phyloP scores from a whole-genome alignment of 2,797 vertebrate species.

The Anguilla pacifica region DNA sequence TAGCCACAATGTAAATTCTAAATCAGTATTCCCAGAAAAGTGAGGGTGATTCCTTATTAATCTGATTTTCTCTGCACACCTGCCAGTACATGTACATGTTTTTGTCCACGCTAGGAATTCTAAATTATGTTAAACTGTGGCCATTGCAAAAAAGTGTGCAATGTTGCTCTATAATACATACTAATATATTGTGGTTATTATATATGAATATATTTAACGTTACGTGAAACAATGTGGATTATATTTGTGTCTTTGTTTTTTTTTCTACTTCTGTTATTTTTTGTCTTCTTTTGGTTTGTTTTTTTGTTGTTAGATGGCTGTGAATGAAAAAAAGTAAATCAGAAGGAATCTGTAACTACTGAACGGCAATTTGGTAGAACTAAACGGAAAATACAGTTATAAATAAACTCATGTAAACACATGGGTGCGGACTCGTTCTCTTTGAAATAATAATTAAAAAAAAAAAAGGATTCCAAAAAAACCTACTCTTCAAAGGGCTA shows the following conservation, averaged over 20 bases:
- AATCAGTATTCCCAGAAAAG: conserved; percentile 49
- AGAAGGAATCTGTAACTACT: conserved; percentile 78
- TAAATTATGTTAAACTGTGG: conserved; percentile 92
- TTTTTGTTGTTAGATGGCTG: conserved; percentile 74
- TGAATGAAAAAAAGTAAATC: conserved; percentile 66
- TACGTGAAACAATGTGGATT: conserved; percentile 86
- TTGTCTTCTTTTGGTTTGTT: conserved; percentile 52
- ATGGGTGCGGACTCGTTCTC: neutral
- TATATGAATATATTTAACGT: conserved; percentile 99
- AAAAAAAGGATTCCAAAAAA: no score
- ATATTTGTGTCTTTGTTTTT: conserved; percentile 71
- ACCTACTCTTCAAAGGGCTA: no score
- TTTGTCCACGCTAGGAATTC: conserved; percentile 82
- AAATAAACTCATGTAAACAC: conserved; percentile 84
- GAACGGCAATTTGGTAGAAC: conserved; percentile 79
- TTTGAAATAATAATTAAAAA: no score
- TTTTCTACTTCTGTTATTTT: conserved; percentile 53
- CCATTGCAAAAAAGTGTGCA: conserved; percentile 78
- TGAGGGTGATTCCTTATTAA: conserved; percentile 55
- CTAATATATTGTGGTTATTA: conserved; percentile 99
- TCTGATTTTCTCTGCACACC: conserved; percentile 52
- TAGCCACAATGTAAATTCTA: conserved; percentile 35
- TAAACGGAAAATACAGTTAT: conserved; percentile 84
- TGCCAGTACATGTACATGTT: conserved; percentile 53
- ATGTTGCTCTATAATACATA: conserved; percentile 93